Conservation (phyloP, 1,140 invertebrate genomes). For the Tigriopus japonicus region DNA sequence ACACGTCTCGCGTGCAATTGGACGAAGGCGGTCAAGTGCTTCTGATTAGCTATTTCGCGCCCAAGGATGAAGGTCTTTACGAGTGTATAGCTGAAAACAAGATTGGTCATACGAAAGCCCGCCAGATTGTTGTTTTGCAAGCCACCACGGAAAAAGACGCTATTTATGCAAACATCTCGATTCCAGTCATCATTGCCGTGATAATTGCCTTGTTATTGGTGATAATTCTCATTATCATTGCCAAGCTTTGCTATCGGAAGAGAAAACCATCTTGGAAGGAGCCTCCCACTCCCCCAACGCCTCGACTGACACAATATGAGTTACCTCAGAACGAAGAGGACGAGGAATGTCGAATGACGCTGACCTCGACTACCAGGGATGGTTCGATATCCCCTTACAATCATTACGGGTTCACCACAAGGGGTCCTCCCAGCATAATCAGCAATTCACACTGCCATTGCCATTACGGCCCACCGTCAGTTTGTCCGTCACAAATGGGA, state of each 20-base stretch:
- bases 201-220: not conserved
- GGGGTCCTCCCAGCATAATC: too few relatives aligned
- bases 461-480: not conserved
- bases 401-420: too few relatives aligned
- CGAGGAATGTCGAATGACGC: slow-evolving; percentile 3
- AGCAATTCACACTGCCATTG: not conserved
- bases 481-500: not conserved
- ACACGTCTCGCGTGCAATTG: slow-evolving; percentile 4
- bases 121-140: not conserved
- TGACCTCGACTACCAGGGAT: not conserved
- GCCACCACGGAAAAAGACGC: not conserved
- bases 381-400: not conserved
- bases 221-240: not conserved
- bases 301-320: slow-evolving; percentile 7
- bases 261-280: not conserved
- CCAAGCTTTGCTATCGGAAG: not conserved
- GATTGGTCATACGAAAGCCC: slow-evolving; percentile 40
- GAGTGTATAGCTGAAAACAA: slow-evolving; percentile 81
- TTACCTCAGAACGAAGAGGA: not conserved
- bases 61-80: slow-evolving; percentile 81
- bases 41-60: slow-evolving; percentile 53
- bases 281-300: slow-evolving; percentile 6
- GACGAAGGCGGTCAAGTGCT: slow-evolving; percentile 31
- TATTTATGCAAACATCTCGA: not conserved
- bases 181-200: slow-evolving; percentile 6